Evolutionary conservation across 1,140 invertebrate species (phyloP).

Genomic region (Lordiphosa stackelbergi): DNA sequence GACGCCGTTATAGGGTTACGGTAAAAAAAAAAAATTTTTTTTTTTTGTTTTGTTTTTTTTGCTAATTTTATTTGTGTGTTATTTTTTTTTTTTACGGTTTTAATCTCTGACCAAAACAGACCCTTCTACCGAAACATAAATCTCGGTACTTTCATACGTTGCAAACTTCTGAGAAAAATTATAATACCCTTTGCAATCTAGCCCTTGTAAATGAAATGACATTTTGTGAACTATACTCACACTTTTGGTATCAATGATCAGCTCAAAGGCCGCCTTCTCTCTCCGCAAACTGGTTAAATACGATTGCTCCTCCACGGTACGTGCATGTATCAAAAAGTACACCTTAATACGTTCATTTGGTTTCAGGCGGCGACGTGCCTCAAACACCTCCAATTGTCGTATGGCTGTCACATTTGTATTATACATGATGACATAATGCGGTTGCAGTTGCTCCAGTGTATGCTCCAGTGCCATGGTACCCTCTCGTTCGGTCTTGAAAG

Average conservation of each 20-base stretch:
- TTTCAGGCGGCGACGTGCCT: slow-evolving; percentile 85
- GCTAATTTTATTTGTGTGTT: no score
- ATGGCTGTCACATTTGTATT: slow-evolving; percentile 92
- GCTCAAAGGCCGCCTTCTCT: slow-evolving; percentile 97
- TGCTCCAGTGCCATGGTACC: slow-evolving; percentile 83
- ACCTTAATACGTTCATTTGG: slow-evolving; percentile 82
- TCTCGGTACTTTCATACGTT: no score
- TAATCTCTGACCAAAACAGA: no score
- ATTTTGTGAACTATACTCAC: slow-evolving; percentile 77
- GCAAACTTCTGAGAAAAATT: background rate
- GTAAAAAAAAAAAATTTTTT: no score
- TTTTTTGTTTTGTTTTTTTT: no score
- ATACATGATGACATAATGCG: slow-evolving; percentile 93
- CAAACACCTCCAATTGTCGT: slow-evolving; percentile 90
- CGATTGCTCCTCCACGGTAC: slow-evolving; percentile 96
- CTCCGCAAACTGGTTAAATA: slow-evolving; percentile 92
- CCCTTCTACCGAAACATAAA: no score
- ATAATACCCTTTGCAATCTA: background rate
- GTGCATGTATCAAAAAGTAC: slow-evolving; percentile 93
- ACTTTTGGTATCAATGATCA: slow-evolving; percentile 92
- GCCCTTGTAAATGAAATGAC: slow-evolving; percentile 63
- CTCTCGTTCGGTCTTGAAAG: slow-evolving; percentile 84
- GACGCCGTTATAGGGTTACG: no score
- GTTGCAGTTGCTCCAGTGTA: slow-evolving; percentile 83
- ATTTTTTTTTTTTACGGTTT: no score